A percentile compares a stretch with the other conserved stretches of the same genome.
These are phyloP conservation scores for Mus caroli DNA, from an alignment of 2,797 vertebrate species.

Conservation along the genomic window DNA sequence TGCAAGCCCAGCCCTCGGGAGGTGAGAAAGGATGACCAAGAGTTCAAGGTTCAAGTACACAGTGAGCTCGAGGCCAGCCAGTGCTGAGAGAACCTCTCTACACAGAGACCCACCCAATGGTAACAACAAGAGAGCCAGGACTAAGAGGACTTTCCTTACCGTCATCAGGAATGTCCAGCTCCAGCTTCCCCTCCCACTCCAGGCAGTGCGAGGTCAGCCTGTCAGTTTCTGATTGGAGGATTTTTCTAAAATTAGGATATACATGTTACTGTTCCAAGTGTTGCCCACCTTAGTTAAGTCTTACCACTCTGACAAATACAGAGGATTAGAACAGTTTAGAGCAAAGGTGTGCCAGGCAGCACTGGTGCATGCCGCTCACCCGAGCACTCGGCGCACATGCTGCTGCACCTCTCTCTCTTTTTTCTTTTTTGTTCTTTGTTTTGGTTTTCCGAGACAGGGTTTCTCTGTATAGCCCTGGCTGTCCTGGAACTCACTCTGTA, in stretches of 20 bases:
- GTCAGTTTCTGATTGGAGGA: conserved; percentile 90
- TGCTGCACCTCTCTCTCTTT: not conserved
- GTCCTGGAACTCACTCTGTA: too few species aligned
- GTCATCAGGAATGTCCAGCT: conserved; percentile 95
- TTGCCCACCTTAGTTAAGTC: not conserved
- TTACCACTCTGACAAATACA: not conserved
- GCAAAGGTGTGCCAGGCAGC: not conserved
- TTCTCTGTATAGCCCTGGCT: too few species aligned
- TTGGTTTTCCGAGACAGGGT: too few species aligned
- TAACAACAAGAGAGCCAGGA: not conserved
- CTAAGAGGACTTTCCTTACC: conserved; percentile 89
- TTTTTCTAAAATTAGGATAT: conserved; percentile 87
- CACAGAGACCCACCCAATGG: not conserved
- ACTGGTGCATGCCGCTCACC: not conserved
- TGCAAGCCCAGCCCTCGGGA: not conserved
- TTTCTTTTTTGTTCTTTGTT: too few species aligned
- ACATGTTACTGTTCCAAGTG: conserved; percentile 49
- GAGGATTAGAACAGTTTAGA: not conserved
- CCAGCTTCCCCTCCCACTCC: conserved; percentile 92
- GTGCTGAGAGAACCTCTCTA: not conserved
- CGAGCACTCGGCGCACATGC: not conserved
- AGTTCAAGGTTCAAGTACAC: not conserved
- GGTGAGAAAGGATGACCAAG: not conserved
- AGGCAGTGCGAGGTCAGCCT: conserved; percentile 88
- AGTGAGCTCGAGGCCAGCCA: not conserved